phyloP scores from a whole-genome alignment of 35 echinoderm and acorn worm species.

The Patiria miniata region DNA sequence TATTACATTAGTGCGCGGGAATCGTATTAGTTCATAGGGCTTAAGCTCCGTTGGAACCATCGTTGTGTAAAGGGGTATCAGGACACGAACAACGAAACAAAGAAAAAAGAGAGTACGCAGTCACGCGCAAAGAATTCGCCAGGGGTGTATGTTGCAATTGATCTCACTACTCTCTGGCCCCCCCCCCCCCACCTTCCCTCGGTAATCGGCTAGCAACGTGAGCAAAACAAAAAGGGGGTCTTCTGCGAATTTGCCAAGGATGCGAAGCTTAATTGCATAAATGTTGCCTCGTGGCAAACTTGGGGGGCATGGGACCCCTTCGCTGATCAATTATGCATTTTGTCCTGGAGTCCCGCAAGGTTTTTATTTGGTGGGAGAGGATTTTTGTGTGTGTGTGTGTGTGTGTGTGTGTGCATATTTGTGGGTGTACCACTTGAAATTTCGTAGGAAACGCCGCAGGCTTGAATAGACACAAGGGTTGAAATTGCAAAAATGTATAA shows the following conservation, averaged over 20 bases:
- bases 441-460: too few species aligned
- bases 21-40: neutral
- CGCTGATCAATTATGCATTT: constrained; percentile 8
- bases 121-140: constrained; percentile 7
- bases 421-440: too few species aligned
- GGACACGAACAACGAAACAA: neutral
- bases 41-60: neutral
- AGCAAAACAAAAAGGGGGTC: neutral
- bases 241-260: neutral
- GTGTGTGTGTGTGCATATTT: too few species aligned
- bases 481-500: too few species aligned
- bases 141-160: neutral
- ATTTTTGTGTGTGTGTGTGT: too few species aligned
- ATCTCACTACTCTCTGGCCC: too few species aligned
- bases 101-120: neutral
- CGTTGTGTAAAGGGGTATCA: neutral
- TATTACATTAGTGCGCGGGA: constrained; percentile 1
- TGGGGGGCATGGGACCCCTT: neutral
- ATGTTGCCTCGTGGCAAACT: neutral
- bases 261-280: neutral
- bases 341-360: neutral
- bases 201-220: too few species aligned
- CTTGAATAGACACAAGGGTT: too few species aligned
- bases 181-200: too few species aligned
- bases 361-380: neutral